Evolutionary conservation across 1,140 invertebrate species (phyloP).

Genomic region (Eriocheir sinensis): DNA sequence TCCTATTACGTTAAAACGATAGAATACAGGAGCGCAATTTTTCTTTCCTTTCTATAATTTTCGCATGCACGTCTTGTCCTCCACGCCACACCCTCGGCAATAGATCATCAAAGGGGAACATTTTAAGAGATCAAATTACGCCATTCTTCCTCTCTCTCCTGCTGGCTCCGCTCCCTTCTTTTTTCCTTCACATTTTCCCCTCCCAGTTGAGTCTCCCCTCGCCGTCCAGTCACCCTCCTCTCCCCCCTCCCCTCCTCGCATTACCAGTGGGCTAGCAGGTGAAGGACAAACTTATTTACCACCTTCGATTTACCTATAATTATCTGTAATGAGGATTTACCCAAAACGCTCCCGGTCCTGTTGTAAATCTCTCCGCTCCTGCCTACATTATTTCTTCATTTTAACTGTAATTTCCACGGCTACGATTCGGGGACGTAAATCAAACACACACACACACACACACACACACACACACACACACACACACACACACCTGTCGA

Average conservation of each 20-base stretch:
- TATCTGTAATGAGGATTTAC: conserved; percentile 62
- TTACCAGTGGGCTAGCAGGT: background rate
- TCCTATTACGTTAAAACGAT: background rate
- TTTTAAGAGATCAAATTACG: conserved; percentile 26
- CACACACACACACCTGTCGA: conserved; percentile 11
- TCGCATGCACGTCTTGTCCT: background rate
- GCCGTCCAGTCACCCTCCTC: background rate
- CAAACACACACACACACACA: background rate
- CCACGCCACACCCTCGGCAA: background rate
- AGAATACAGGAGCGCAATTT: background rate
- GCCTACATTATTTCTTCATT: conserved; percentile 18
- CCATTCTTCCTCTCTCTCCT: background rate
- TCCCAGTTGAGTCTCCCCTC: background rate
- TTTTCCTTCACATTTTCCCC: background rate
- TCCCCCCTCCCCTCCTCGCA: background rate
- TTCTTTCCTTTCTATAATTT: background rate
- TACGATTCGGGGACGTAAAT: conserved; percentile 23
- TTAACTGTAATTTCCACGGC: conserved; percentile 10
- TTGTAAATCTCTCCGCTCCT: conserved; percentile 52
- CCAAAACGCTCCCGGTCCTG: background rate
- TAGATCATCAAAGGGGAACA: background rate
- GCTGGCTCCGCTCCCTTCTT: background rate
- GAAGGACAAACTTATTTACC: conserved; percentile 52
- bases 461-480: background rate
- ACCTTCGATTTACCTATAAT: conserved; percentile 71